Evolutionary conservation across 1,140 invertebrate species (phyloP).

Genomic region (Octopus sinensis): DNA sequence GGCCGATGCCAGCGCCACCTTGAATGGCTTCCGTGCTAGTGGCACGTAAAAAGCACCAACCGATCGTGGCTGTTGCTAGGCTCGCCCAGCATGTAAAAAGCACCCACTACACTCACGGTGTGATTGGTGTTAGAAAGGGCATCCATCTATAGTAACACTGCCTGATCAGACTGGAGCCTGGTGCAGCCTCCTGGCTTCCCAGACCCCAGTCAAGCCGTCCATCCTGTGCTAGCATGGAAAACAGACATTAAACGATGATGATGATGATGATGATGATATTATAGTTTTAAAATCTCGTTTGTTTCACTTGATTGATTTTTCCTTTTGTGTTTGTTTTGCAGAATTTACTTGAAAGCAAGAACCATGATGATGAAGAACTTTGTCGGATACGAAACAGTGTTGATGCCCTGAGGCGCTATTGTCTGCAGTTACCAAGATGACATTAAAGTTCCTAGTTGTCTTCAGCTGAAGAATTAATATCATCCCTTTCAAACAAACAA

Average conservation of each 20-base stretch:
- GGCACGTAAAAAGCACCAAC: too few relatives aligned
- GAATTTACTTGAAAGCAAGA: constrained; percentile 38
- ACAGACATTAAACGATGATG: too few relatives aligned
- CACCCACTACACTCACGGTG: too few relatives aligned
- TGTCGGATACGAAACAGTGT: constrained; percentile 33
- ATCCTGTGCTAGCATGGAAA: too few relatives aligned
- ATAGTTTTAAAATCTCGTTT: background rate
- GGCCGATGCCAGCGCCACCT: too few relatives aligned
- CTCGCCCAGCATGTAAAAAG: too few relatives aligned
- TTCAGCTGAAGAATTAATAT: background rate
- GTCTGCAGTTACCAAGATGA: constrained; percentile 34
- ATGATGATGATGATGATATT: constrained; percentile 5
- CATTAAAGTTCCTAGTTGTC: constrained; percentile 18
- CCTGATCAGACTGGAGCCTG: background rate
- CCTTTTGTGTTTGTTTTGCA: constrained; percentile 29
- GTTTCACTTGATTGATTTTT: background rate
- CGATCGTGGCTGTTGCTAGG: too few relatives aligned
- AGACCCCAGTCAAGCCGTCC: background rate
- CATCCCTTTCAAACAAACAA: background rate
- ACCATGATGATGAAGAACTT: constrained; percentile 34
- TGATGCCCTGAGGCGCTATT: constrained; percentile 34
- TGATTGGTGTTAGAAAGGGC: too few relatives aligned
- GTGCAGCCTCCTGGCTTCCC: background rate
- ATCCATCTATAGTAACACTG: background rate
- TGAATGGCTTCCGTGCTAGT: too few relatives aligned